Evolutionary conservation across 2,113 vertebrate genomes (phyloP), one percentile per base, ranked within the genome.

Genomic region (Atherinomorus stipes): DNA sequence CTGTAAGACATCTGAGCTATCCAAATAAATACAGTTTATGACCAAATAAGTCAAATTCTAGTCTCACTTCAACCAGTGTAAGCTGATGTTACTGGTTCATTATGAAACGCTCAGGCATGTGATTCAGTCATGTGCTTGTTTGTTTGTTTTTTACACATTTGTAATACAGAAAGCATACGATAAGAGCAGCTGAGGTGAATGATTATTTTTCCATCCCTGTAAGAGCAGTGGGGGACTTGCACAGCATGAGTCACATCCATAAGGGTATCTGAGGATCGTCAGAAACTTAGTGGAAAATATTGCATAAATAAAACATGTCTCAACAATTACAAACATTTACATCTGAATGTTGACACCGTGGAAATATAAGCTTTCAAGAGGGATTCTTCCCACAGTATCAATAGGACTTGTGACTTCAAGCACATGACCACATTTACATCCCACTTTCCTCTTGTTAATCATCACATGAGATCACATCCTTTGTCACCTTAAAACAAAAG

Each of bases 121-220:
- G 50, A 22, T n/a, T 21, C 26, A 53, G 5, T n/a, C 26, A 25
- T 11, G 22, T 70, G 64, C 53, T 73, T 60, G 50, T 45, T 44
- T 76, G 28, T 31, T 31, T 31, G 3, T 31, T 72, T 75, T 34
- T 65, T 42, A 69, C 47, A 69, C 1, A 13, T 25, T 47, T 68
- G 23, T 44, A 6, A 4, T 22, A 58, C 21, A 13, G 11, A 22
- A 7, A 56, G 11, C 5, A 0, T 21, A 44, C 21, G 57, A 11
- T 8, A 9, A 25, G 26, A 49, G 16, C 21, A 52, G 19, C 21
- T 25, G 67, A 58, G 37, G 22, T 40, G 44, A 62, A 6, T 11
- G 8, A 50, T 67, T 47, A n/a, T n/a, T 10, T 0, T 7, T 53
- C 23, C 34, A 6, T 4, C 31, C 34, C 42, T 13, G 2, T 45